These are phyloP conservation scores for Eulemur albifrons DNA, from an alignment of 2,797 vertebrate species.

Conservation along the genomic window DNA sequence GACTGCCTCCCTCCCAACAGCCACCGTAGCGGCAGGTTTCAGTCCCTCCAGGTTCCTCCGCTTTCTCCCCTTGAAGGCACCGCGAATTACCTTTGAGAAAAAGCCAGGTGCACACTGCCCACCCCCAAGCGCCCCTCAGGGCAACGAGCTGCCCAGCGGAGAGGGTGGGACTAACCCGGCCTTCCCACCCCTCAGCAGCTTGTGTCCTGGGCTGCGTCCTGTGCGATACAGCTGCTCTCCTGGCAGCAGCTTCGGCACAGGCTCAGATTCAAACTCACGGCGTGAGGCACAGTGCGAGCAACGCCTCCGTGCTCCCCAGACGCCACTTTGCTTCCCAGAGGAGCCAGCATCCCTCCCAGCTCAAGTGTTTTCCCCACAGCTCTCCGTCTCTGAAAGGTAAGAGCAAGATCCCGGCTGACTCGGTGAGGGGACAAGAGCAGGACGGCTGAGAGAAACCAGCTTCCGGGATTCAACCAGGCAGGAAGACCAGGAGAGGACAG, in stretches of 20 bases:
- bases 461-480: not conserved
- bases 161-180: not conserved
- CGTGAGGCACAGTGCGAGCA: rapidly evolving
- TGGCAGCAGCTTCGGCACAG: not conserved
- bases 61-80: not conserved
- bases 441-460: not conserved
- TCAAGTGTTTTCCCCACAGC: not conserved
- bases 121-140: not conserved
- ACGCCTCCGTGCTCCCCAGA: not conserved
- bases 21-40: not conserved
- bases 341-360: not conserved
- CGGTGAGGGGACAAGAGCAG: not conserved
- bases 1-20: not conserved
- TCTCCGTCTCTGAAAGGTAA: not conserved
- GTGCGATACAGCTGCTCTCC: not conserved
- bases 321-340: not conserved
- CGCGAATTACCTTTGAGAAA: not conserved
- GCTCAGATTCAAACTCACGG: not conserved
- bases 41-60: not conserved
- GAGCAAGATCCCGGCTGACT: not conserved
- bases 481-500: not conserved
- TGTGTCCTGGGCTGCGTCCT: not conserved
- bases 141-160: not conserved
- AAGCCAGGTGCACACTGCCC: not conserved
- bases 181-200: no score